Conservation (phyloP, 2,113 vertebrate genomes). For the Rhineura floridana region DNA sequence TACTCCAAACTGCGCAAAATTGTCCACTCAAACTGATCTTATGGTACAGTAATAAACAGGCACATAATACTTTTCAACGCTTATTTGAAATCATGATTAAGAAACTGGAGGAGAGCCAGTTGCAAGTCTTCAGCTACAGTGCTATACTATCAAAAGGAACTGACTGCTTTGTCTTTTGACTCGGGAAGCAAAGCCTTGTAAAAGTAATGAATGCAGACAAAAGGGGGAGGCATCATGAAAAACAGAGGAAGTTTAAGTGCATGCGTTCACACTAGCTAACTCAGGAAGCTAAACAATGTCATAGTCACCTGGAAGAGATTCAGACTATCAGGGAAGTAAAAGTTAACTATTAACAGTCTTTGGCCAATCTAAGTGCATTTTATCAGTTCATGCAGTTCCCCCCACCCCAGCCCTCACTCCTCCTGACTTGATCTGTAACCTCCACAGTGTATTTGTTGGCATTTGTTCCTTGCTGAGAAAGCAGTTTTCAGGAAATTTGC, state of each 20-base stretch:
- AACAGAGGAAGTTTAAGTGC: conserved; percentile 19
- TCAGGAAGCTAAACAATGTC: conserved; percentile 64
- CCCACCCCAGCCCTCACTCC: not conserved
- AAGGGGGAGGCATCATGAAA: conserved; percentile 13
- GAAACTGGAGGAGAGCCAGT: not conserved
- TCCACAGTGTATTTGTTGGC: not conserved
- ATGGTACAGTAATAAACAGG: not conserved
- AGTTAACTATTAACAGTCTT: conserved; percentile 47
- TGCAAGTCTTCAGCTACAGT: not conserved
- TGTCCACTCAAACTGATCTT: fast-evolving
- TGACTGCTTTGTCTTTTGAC: not conserved
- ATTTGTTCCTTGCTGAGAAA: not conserved
- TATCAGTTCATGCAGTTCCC: not conserved
- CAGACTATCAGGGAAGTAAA: conserved; percentile 7
- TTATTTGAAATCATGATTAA: not conserved
- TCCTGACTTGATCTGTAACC: not conserved
- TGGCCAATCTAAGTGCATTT: not conserved
- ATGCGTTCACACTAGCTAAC: conserved; percentile 69
- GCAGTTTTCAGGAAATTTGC: conserved; percentile 1
- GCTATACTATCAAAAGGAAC: not conserved
- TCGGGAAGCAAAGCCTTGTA: conserved; percentile 15
- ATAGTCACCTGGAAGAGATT: conserved; percentile 64
- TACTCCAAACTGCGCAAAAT: not conserved
- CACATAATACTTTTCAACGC: not conserved
- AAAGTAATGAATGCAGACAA: not conserved